A percentile compares a stretch with the other conserved stretches of the same genome.
Conservation (phyloP, 1,140 invertebrate species). For the Homarus americanus region DNA sequence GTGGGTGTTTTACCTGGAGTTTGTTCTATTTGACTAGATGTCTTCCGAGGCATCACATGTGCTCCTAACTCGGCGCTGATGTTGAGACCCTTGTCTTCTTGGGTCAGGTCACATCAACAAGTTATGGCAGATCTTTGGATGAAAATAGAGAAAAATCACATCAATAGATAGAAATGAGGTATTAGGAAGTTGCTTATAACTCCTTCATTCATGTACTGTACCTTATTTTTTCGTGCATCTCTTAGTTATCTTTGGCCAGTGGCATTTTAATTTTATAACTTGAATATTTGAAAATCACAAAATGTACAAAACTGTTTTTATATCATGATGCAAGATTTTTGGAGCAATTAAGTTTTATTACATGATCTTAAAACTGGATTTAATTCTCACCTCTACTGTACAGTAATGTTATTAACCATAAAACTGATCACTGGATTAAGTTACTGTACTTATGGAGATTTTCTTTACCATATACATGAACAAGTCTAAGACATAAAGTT, state of each 20-base stretch:
- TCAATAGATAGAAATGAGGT: neutral
- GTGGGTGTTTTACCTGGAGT: no score
- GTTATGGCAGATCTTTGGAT: neutral
- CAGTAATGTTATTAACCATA: no score
- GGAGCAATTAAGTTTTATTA: neutral
- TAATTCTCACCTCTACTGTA: neutral
- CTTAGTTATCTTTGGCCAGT: neutral
- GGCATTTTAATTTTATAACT: neutral
- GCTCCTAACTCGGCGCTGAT: no score
- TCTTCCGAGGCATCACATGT: no score
- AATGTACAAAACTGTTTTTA: neutral
- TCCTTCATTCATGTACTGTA: neutral
- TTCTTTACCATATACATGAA: neutral
- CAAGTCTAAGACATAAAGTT: neutral
- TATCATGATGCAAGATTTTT: neutral
- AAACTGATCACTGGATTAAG: no score
- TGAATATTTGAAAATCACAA: neutral
- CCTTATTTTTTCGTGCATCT: neutral
- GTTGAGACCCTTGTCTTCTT: no score
- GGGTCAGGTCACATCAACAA: no score
- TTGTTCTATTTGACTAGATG: no score
- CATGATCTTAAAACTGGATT: neutral
- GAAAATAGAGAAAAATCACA: neutral
- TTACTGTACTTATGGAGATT: neutral
- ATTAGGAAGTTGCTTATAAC: neutral